A percentile compares a stretch with the other conserved stretches of the same genome.
These are phyloP conservation scores for Pyrgus malvae DNA, from an alignment of 2,888 invertebrate genomes.

Conservation along the genomic window DNA sequence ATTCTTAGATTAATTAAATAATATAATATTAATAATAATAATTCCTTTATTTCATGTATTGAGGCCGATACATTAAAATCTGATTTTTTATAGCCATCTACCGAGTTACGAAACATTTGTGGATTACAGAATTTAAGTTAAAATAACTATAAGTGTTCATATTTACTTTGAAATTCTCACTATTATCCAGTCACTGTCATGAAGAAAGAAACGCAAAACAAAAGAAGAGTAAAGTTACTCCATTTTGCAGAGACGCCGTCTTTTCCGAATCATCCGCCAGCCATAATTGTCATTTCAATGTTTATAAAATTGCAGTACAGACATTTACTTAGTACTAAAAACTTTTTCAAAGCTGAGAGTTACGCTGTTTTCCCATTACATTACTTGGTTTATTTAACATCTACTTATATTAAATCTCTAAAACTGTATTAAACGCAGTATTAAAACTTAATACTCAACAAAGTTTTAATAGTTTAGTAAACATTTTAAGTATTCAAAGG, in stretches of 20 bases:
- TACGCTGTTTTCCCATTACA: conserved; percentile 10
- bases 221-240: too few relatives aligned
- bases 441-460: not conserved
- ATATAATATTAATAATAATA: too few relatives aligned
- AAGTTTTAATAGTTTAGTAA: too few relatives aligned
- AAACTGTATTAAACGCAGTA: not conserved
- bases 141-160: conserved; percentile 15
- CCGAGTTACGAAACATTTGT: too few relatives aligned
- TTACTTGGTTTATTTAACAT: too few relatives aligned
- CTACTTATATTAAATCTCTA: not conserved
- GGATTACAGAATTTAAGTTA: not conserved
- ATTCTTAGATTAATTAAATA: too few relatives aligned
- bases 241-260: conserved; percentile 25
- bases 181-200: conserved; percentile 20
- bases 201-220: conserved; percentile 21
- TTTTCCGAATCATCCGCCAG: conserved; percentile 20
- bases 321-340: conserved; percentile 24
- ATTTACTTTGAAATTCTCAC: conserved; percentile 19
- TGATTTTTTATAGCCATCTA: too few relatives aligned
- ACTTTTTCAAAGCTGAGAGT: conserved; percentile 22
- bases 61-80: too few relatives aligned
- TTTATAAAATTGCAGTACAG: conserved; percentile 24
- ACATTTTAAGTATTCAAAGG: too few relatives aligned
- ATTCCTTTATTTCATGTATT: too few relatives aligned
- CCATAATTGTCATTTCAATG: conserved; percentile 27